Base-by-base conservation (phyloP, 2,888 invertebrate genomes). In the Sphaerophoria rueppellii region DNA sequence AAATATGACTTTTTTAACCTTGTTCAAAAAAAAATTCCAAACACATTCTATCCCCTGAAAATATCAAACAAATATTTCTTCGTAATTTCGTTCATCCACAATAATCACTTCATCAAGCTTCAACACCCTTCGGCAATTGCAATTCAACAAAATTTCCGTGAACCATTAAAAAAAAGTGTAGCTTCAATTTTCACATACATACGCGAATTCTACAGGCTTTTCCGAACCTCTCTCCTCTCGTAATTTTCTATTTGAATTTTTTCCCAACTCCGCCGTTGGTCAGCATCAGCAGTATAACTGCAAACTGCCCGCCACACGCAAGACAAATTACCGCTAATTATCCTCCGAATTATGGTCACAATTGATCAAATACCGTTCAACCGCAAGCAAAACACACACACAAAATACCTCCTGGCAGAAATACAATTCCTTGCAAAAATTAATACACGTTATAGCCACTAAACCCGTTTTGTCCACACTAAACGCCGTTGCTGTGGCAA, bases 281-380 rank as follows among this genome's bases (percentile, higher is more conserved):
- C 55, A 24, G 40, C 40, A 43, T 6, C 37, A 37, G 40, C 11
- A 9, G 43, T 12, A 24, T 24, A 24, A 24, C 24, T 24, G 24
- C 24, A 24, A 24, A 24, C 24, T 24, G 24, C 43, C 3, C 43
- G 2, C 52, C 70, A 60, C 61, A 63, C 48, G 54, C 58, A 55
- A 67, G 55, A 83, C 54, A 72, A 83, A 83, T 83, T 72, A 75
- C 75, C 24, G 71, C 67, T 52, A 82, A 82, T 82, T 79, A 72
- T 76, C 57, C 48, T 43, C 50, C 83, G 57, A 83, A 83, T 75
- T 76, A 80, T 40, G 72, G 65, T 71, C 82, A 83, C 80, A 74
- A 83, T 80, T 83, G 83, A 80, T 76, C 72, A 80, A 83, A 83
- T 75, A 83, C 80, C 80, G 83, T 76, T 76, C 83, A 75, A 80